Evolutionary conservation across 2,797 vertebrate genomes (phyloP), one percentile per base, ranked within the genome.

Genomic region (Microtus agrestis): DNA sequence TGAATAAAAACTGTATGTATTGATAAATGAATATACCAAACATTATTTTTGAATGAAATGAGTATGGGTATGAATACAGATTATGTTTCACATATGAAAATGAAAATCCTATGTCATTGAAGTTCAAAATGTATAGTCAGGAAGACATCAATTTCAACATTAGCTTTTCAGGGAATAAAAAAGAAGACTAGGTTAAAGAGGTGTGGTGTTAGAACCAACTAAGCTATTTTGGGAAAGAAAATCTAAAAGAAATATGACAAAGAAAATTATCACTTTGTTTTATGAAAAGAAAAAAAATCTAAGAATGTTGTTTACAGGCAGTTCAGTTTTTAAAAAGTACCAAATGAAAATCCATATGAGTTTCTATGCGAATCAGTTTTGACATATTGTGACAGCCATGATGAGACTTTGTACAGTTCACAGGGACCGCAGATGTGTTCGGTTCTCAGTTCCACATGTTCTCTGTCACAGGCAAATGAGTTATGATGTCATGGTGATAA

Each of bases 221-320:
- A 54, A 89, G 71, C 17, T 10, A 69, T 31, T 59, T 85, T 87
- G 1, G 74, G 6, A 40, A 91, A 73, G 25, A 94, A 94, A 79
- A 91, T 93, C n/a, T 71, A 51, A 94, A 90, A 46, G 13, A 94
- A 88, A 87, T 91, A 12, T 61, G 34, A n/a, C 48, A 82, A 88
- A 23, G 56, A 8, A 59, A 40, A 61, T 51, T 4, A 69, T 1
- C 15, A 71, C 1, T 65, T 4, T 4, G 71, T 77, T 69, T 91
- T 43, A 76, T 48, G 34, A 43, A 87, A 73, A 40, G 46, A 51
- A 9, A 51, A 51, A 87, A 94, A 29, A 15, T 82, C 61, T 0
- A 61, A 56, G 6, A 48, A 79, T 48, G 40, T 71, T 88, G 43
- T 86, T 89, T 89, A 48, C 19, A 51, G 34, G 10, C 81, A 89